A percentile compares a stretch with the other conserved stretches of the same genome.
phyloP scores from a whole-genome alignment of 2,888 invertebrate genomes.

The Sialis lutaria region DNA sequence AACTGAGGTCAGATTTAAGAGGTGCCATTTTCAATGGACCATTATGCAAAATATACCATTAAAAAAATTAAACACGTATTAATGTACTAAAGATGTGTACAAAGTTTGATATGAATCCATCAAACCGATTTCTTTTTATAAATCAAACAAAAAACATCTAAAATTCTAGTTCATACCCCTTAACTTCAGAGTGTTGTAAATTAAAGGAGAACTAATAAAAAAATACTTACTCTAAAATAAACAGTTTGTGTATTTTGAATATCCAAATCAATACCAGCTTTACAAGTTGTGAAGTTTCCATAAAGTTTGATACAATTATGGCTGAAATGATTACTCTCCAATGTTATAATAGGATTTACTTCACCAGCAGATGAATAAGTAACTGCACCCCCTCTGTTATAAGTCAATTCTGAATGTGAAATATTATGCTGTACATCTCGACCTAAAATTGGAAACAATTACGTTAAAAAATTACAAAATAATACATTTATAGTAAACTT shows the following conservation, averaged over 20 bases:
- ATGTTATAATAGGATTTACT: slow-evolving; percentile 76
- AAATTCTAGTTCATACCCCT: too few species aligned
- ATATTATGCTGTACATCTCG: slow-evolving; percentile 84
- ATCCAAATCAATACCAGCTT: slow-evolving; percentile 68
- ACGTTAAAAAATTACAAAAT: background rate
- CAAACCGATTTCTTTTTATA: too few species aligned
- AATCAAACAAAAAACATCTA: too few species aligned
- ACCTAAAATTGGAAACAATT: slow-evolving; percentile 34
- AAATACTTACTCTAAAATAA: slow-evolving; percentile 58
- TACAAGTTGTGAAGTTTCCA: slow-evolving; percentile 85
- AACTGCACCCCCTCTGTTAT: slow-evolving; percentile 76
- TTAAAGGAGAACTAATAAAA: too few species aligned
- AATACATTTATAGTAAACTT: slow-evolving; percentile 25
- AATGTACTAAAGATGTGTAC: too few species aligned
- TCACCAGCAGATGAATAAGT: slow-evolving; percentile 85
- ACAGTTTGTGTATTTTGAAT: slow-evolving; percentile 87
- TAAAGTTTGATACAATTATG: slow-evolving; percentile 79
- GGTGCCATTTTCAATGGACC: too few species aligned
- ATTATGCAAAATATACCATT: too few species aligned
- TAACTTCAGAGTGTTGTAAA: too few species aligned
- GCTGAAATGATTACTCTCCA: slow-evolving; percentile 72
- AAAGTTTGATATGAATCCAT: too few species aligned
- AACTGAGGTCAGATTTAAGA: too few species aligned
- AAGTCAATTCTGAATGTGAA: slow-evolving; percentile 58
- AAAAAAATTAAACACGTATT: too few species aligned